Evolutionary conservation across 2,888 invertebrate genomes (phyloP).

Genomic region (Tricholauxania praeusta): DNA sequence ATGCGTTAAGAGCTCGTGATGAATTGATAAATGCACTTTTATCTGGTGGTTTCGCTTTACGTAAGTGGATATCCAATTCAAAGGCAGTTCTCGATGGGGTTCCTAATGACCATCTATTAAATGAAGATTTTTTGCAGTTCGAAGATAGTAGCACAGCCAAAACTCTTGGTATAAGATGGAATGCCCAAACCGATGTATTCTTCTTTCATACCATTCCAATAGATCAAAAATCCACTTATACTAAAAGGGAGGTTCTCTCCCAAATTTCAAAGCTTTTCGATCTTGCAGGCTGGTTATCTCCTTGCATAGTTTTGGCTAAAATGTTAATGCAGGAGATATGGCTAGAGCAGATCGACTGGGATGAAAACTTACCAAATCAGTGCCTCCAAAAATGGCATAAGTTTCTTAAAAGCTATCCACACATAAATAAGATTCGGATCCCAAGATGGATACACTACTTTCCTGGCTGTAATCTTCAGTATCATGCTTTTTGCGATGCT

Average conservation of each 20-base stretch:
- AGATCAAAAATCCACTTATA: constrained; percentile 9
- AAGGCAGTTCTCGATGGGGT: constrained; percentile 5
- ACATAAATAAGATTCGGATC: constrained; percentile 27
- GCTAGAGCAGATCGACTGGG: constrained; percentile 6
- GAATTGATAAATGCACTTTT: constrained; percentile 30
- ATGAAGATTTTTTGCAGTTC: constrained; percentile 28
- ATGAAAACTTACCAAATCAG: not conserved
- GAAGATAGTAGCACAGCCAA: constrained; percentile 35
- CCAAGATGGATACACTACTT: constrained; percentile 32
- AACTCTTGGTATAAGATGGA: constrained; percentile 39
- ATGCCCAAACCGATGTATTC: constrained; percentile 30
- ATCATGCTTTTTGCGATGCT: constrained; percentile 32
- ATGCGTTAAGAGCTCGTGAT: constrained; percentile 20
- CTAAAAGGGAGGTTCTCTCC: constrained; percentile 32
- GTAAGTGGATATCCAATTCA: constrained; percentile 30
- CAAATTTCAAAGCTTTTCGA: constrained; percentile 17
- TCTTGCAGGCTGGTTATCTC: constrained; percentile 15
- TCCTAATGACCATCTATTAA: constrained; percentile 17
- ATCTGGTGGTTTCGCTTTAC: constrained; percentile 26
- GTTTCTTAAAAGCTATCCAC: not conserved
- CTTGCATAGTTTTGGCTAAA: not conserved
- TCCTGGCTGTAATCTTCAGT: constrained; percentile 11
- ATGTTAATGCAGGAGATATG: constrained; percentile 23
- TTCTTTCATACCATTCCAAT: constrained; percentile 16
- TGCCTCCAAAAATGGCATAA: not conserved